These are phyloP conservation scores for Brachionus sp. DNA, from an alignment of 1,140 invertebrate species.

Conservation along the genomic window DNA sequence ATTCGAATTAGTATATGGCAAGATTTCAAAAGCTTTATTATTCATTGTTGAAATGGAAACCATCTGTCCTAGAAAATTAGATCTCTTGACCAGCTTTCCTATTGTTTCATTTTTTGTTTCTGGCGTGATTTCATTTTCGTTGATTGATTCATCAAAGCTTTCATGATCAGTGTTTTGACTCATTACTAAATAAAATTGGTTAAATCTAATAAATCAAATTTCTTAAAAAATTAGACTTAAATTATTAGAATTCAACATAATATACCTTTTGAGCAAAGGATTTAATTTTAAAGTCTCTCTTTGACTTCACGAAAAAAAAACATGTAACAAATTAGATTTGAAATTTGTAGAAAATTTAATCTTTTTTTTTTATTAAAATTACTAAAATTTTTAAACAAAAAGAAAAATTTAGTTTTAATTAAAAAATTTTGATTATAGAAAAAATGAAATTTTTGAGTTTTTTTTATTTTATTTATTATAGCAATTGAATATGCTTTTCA, in stretches of 20 bases:
- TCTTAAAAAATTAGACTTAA: background rate
- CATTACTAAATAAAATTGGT: background rate
- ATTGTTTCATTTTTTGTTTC: background rate
- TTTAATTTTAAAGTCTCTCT: background rate
- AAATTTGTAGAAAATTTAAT: background rate
- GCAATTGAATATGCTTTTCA: no score
- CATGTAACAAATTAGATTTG: no score
- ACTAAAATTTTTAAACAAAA: no score
- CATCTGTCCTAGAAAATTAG: background rate
- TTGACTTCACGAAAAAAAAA: background rate
- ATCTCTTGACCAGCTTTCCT: background rate
- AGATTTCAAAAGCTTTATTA: background rate
- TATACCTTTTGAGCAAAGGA: background rate
- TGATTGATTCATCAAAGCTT: background rate
- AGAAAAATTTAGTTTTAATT: no score
- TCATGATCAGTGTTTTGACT: background rate
- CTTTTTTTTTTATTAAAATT: background rate
- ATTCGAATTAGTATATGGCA: constrained; percentile 13
- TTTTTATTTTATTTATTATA: no score
- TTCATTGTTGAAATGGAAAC: background rate
- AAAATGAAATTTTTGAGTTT: no score
- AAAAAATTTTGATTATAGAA: no score
- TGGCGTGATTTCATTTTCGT: background rate
- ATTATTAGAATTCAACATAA: background rate
- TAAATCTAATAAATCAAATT: background rate